Conservation (phyloP, 2,797 vertebrate species). For the Etheostoma nigrum region DNA sequence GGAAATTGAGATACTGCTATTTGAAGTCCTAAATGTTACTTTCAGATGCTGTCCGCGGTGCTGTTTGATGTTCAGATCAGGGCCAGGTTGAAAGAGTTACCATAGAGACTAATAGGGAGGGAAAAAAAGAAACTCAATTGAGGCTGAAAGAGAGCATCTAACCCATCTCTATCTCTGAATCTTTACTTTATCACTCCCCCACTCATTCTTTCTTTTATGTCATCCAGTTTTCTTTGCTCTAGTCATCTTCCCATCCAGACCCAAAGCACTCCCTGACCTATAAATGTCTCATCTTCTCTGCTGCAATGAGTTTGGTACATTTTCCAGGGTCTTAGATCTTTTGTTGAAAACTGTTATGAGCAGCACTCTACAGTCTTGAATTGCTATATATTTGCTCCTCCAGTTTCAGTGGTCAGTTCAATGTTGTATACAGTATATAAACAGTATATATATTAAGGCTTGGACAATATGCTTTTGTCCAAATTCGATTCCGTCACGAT, state of each 20-base stretch:
- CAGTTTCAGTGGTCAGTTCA: not conserved
- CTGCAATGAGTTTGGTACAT: not conserved
- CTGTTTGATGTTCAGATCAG: constrained; percentile 47
- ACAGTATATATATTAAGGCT: no score
- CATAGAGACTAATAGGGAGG: constrained; percentile 18
- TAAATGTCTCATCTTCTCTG: not conserved
- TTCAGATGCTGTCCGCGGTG: not conserved
- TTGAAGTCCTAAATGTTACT: not conserved
- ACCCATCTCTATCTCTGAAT: not conserved
- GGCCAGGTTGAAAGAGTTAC: constrained; percentile 29
- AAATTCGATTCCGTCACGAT: no score
- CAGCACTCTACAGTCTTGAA: not conserved
- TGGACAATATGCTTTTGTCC: no score
- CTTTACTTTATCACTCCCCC: not conserved
- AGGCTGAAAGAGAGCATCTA: constrained; percentile 24
- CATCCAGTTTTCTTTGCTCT: not conserved
- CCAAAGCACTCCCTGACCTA: not conserved
- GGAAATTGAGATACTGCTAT: not conserved
- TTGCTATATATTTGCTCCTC: not conserved
- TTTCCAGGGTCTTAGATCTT: not conserved
- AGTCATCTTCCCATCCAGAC: not conserved
- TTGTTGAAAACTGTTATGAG: not conserved
- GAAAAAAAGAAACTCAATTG: constrained; percentile 7
- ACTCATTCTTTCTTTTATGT: constrained; percentile 12
- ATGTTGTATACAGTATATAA: not conserved